Conservation (phyloP, 2,888 invertebrate species). For the Drosophila subsilvestris region DNA sequence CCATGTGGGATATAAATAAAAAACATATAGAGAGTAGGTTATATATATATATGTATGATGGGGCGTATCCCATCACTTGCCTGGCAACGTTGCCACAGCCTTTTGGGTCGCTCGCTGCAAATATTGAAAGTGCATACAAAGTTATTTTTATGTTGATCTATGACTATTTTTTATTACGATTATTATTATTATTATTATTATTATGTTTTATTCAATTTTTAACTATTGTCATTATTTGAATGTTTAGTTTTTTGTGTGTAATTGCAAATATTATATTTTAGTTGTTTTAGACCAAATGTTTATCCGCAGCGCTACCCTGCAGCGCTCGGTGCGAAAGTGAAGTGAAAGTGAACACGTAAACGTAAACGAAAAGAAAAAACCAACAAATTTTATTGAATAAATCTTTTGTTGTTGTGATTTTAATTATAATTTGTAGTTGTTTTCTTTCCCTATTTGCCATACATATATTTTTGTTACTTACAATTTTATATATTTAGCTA, state of each 20-base stretch:
- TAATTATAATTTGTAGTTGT: constrained; percentile 31
- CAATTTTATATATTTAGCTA: constrained; percentile 25
- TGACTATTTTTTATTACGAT: constrained; percentile 16
- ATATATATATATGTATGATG: neutral
- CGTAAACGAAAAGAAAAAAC: constrained; percentile 16
- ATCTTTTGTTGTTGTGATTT: constrained; percentile 70
- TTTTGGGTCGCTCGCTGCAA: neutral
- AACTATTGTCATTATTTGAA: constrained; percentile 49
- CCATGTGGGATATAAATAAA: neutral
- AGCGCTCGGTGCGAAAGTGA: constrained; percentile 20
- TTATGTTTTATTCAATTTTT: constrained; percentile 19
- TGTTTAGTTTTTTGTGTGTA: constrained; percentile 53
- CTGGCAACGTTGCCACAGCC: neutral
- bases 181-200: constrained; percentile 1
- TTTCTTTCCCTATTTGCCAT: constrained; percentile 21
- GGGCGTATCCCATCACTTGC: neutral
- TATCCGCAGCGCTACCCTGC: constrained; percentile 1
- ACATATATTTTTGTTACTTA: neutral
- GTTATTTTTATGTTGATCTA: constrained; percentile 44
- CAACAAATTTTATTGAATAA: constrained; percentile 60
- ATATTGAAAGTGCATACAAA: constrained; percentile 36
- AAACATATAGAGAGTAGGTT: neutral
- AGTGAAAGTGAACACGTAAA: constrained; percentile 7
- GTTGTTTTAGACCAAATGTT: constrained; percentile 61
- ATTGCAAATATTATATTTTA: constrained; percentile 33